phyloP scores from a whole-genome alignment of 2,888 invertebrate species.

The Aethes cnicana region DNA sequence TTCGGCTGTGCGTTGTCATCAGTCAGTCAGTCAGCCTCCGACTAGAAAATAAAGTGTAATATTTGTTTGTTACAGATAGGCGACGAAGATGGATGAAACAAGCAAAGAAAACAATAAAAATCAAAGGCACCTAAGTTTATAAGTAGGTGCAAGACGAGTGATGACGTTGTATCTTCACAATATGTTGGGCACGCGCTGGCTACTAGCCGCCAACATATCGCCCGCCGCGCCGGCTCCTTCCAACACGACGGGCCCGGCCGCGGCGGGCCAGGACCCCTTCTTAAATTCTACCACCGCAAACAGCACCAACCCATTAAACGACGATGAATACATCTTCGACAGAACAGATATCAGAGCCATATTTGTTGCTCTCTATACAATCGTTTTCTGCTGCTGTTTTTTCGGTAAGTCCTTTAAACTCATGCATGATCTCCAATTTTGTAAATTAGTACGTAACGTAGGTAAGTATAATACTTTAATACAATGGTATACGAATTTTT shows the following conservation, averaged over 20 bases:
- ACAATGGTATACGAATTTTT: too few relatives aligned
- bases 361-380: constrained; percentile 84
- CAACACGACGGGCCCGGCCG: constrained; percentile 6
- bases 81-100: constrained; percentile 6
- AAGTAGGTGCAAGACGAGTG: too few relatives aligned
- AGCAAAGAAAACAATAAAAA: neutral
- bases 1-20: too few relatives aligned
- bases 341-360: constrained; percentile 83
- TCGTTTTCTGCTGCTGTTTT: constrained; percentile 87
- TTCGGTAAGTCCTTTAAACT: constrained; percentile 83
- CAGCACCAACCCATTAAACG: constrained; percentile 21
- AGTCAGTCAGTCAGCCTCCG: too few relatives aligned
- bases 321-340: constrained; percentile 84
- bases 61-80: constrained; percentile 17
- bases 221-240: neutral
- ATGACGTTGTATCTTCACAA: neutral
- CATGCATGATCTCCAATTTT: too few relatives aligned
- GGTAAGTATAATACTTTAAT: too few relatives aligned
- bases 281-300: constrained; percentile 9
- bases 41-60: too few relatives aligned
- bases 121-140: too few relatives aligned
- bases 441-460: too few relatives aligned
- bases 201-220: constrained; percentile 5
- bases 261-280: too few relatives aligned
- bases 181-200: constrained; percentile 16